A percentile compares a stretch with the other conserved stretches of the same genome.
phyloP scores from a whole-genome alignment of 2,888 invertebrate species.

The Thereva nobilitata region DNA sequence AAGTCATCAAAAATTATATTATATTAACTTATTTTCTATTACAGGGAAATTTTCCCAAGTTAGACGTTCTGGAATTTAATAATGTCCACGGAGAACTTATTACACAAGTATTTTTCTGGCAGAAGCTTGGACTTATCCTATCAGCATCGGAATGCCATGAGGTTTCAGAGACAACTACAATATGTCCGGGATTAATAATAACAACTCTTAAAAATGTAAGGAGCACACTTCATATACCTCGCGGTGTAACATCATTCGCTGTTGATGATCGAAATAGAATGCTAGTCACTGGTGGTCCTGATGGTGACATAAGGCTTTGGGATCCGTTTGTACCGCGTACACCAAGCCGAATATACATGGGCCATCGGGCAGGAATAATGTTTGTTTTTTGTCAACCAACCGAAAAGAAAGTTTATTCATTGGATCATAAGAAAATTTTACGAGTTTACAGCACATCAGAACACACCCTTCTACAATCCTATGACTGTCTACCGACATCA shows the following conservation, averaged over 20 bases:
- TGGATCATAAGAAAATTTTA: constrained; percentile 71
- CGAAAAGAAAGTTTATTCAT: constrained; percentile 70
- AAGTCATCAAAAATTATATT: neutral
- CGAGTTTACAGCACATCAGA: constrained; percentile 77
- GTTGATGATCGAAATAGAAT: constrained; percentile 64
- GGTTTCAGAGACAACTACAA: neutral
- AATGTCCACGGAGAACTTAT: constrained; percentile 71
- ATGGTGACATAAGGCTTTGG: constrained; percentile 77
- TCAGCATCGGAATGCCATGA: constrained; percentile 65
- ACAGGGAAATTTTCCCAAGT: constrained; percentile 59
- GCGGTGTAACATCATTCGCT: constrained; percentile 69
- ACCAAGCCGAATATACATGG: constrained; percentile 66
- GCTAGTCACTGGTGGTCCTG: constrained; percentile 74
- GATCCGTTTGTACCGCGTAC: constrained; percentile 75
- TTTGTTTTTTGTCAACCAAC: constrained; percentile 69
- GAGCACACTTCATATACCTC: constrained; percentile 1
- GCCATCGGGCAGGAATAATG: constrained; percentile 72
- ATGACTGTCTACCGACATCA: constrained; percentile 66
- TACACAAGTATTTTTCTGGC: constrained; percentile 70
- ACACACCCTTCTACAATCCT: constrained; percentile 70
- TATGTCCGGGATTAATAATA: constrained; percentile 4
- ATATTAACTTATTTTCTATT: neutral
- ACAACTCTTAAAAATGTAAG: neutral
- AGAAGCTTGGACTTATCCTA: constrained; percentile 68
- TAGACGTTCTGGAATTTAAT: constrained; percentile 62